Evolutionary conservation across 2,797 vertebrate species (phyloP), one percentile per base, ranked within the genome.

Genomic region (Typhlichthys eigenmanni): DNA sequence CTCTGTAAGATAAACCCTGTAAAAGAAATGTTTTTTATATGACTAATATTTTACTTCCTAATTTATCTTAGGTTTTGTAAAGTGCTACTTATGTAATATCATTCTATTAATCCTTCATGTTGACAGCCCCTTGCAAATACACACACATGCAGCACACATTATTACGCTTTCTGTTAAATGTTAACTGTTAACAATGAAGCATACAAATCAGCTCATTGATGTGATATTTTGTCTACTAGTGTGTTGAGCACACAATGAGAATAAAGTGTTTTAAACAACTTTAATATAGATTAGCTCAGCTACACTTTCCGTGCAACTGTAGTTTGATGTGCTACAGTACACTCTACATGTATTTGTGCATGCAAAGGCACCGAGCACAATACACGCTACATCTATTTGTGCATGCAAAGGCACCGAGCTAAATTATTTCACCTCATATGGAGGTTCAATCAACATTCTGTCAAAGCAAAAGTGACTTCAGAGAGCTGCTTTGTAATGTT

Each of bases 131-230:
- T 13, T 54, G 43, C 16, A 47, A 45, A 53, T 24, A 32, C 38
- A 55, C 48, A 47, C 48, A 24, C 49, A 29, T 45, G 17, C 8
- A 50, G n/a, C 38, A 55, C 2, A 5, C 62, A 60, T n/a, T 17
- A 13, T 43, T 55, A 55, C 8, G 14, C 55, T 34, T 32, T 45
- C 63, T 56, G 34, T 56, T 38, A 38, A 38, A 8, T 5, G 34
- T 8, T 38, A 34, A 34, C 64, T 50, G 49, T 17, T 46, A 58
- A 49, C 14, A 60, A 75, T 56, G 58, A 38, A 7, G 7, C 34
- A 75, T 64, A 60, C 66, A 75, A 80, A 72, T 64, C 74, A 72
- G 68, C 55, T 64, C 34, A 11, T 3, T 55, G 50, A 48, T 54
- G 58, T 17, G 16, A 47, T 48, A 38, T 47, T 64, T 54, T 64